Evolutionary conservation across 2,113 vertebrate species (phyloP).

Genomic region (Balaenoptera acutorostrata): DNA sequence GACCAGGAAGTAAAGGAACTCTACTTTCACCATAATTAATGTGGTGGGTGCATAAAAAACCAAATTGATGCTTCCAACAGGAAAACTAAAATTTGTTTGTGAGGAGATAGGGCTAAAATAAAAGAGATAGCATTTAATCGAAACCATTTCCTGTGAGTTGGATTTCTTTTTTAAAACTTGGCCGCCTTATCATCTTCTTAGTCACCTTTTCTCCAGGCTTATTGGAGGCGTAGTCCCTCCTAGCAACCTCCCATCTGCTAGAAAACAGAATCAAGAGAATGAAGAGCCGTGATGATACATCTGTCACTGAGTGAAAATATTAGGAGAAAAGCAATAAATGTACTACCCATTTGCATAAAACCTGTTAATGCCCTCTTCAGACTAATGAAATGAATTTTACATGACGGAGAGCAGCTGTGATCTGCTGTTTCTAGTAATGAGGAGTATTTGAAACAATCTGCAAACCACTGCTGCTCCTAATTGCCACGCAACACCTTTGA

Average conservation of each 20-base stretch:
- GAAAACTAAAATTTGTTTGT: slow-evolving; percentile 42
- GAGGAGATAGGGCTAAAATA: neutral
- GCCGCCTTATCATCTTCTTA: slow-evolving; percentile 55
- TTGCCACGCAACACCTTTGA: neutral
- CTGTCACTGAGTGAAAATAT: neutral
- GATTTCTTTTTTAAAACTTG: slow-evolving; percentile 21
- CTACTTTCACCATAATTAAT: neutral
- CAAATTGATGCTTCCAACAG: slow-evolving; percentile 13
- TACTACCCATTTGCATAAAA: neutral
- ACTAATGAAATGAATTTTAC: slow-evolving; percentile 3
- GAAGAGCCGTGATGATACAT: neutral
- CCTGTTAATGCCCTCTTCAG: slow-evolving; percentile 25
- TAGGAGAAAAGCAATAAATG: neutral
- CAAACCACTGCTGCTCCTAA: neutral
- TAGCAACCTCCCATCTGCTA: slow-evolving; percentile 62
- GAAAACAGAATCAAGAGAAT: neutral
- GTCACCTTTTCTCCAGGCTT: slow-evolving; percentile 18
- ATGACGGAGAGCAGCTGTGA: neutral
- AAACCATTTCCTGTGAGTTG: slow-evolving; percentile 41
- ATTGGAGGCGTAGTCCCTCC: slow-evolving; percentile 38
- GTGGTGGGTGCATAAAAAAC: neutral
- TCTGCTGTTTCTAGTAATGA: neutral
- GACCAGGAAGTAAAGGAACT: neutral
- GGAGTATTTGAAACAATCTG: neutral
- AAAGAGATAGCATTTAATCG: slow-evolving; percentile 34